phyloP scores from a whole-genome alignment of 2,888 invertebrate species.

The Drosophila villosipedis region DNA sequence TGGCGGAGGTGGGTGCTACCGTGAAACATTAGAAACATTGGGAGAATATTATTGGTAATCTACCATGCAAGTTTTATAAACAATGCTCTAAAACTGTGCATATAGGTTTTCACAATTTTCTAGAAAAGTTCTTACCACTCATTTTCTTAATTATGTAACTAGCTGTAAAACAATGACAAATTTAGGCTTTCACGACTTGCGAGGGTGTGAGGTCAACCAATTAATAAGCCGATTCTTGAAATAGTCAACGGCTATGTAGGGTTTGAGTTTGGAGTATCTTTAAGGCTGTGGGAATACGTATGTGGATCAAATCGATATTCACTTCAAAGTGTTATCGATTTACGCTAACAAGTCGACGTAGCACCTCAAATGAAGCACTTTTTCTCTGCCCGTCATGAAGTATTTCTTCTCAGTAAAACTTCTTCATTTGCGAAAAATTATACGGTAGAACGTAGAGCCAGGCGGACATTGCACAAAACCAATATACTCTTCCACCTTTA shows the following conservation, averaged over 20 bases:
- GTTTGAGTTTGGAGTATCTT: neutral
- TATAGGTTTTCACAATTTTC: neutral
- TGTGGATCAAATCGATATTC: neutral
- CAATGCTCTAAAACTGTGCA: neutral
- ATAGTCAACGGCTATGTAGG: neutral
- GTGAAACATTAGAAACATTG: neutral
- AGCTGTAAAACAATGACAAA: neutral
- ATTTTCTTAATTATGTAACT: neutral
- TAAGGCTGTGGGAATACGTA: neutral
- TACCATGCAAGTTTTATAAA: neutral
- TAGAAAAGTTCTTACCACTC: neutral
- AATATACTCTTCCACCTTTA: neutral
- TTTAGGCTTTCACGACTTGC: neutral
- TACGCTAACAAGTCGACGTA: neutral
- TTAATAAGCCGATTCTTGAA: neutral
- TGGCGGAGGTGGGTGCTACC: neutral
- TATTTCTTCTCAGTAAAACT: neutral
- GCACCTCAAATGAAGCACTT: neutral
- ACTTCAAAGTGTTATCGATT: neutral
- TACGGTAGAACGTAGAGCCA: neutral
- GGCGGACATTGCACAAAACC: neutral
- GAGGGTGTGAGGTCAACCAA: neutral
- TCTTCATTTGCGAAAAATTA: neutral
- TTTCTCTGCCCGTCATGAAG: neutral
- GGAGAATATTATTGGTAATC: neutral